A percentile compares a stretch with the other conserved stretches of the same genome.
Conservation (phyloP, 2,888 invertebrate genomes). For the Eupithecia pulchellata region DNA sequence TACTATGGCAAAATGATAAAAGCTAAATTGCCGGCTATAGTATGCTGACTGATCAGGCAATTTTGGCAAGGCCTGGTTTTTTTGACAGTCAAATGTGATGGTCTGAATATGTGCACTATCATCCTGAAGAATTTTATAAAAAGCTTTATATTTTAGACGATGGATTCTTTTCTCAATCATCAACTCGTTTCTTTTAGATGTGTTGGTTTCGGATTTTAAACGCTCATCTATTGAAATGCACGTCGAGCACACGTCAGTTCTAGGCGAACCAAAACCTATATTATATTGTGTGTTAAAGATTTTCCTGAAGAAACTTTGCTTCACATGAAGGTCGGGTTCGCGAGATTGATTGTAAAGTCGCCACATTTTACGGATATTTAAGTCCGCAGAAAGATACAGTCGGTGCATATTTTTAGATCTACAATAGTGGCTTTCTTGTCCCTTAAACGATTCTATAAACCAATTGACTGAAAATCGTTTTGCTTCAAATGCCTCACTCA, state of each 20-base stretch:
- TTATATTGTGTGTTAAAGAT: constrained; percentile 38
- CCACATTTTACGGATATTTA: constrained; percentile 44
- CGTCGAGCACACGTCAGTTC: constrained; percentile 40
- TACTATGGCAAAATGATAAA: constrained; percentile 56
- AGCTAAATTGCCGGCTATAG: constrained; percentile 24
- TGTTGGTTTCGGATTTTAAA: constrained; percentile 40
- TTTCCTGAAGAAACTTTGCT: constrained; percentile 37
- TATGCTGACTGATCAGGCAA: constrained; percentile 43
- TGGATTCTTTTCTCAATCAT: constrained; percentile 42
- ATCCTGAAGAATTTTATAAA: constrained; percentile 41
- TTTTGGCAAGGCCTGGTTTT: constrained; percentile 45
- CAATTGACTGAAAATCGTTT: constrained; percentile 36
- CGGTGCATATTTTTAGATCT: constrained; percentile 19
- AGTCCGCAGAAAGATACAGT: constrained; percentile 28
- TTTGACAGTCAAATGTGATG: constrained; percentile 47
- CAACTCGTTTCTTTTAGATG: constrained; percentile 33
- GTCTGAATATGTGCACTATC: constrained; percentile 36
- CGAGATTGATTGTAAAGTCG: constrained; percentile 27
- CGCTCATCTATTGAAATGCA: constrained; percentile 39
- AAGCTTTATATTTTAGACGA: constrained; percentile 41
- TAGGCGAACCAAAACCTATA: constrained; percentile 40
- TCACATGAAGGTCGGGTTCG: constrained; percentile 29
- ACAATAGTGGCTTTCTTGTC: constrained; percentile 23
- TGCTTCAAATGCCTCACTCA: constrained; percentile 26
- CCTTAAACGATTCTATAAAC: constrained; percentile 37